A percentile compares a stretch with the other conserved stretches of the same genome.
These are phyloP conservation scores for Grammomys dolichurus DNA, from an alignment of 2,113 vertebrate genomes.

Conservation along the genomic window DNA sequence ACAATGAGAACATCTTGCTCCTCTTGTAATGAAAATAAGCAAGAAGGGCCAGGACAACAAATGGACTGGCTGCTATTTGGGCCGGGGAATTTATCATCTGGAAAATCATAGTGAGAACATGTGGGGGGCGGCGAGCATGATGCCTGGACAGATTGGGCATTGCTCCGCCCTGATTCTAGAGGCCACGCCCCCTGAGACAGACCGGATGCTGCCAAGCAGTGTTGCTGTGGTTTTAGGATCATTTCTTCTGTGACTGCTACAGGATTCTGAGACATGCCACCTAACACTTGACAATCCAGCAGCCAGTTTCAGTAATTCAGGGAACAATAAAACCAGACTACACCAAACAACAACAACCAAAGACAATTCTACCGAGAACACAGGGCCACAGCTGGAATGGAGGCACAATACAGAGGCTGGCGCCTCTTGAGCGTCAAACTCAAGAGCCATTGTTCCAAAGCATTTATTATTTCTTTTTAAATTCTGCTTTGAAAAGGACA, in stretches of 20 bases:
- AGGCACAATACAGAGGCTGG: neutral
- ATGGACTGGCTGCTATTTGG: neutral
- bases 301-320: neutral
- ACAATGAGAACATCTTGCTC: neutral
- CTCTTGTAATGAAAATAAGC: conserved; percentile 37
- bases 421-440: neutral
- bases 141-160: neutral
- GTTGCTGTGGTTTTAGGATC: neutral
- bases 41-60: neutral
- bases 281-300: neutral
- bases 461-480: neutral
- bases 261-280: neutral
- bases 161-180: neutral
- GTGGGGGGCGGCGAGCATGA: neutral
- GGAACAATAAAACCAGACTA: neutral
- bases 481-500: neutral
- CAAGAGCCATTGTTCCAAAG: neutral
- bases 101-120: neutral
- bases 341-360: neutral
- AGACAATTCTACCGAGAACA: neutral
- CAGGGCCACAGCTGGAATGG: neutral
- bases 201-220: neutral
- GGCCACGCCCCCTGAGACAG: neutral
- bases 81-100: conserved; percentile 16
- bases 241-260: neutral